phyloP scores from a whole-genome alignment of 2,797 vertebrate species.

The Enteromius trimaculatus region DNA sequence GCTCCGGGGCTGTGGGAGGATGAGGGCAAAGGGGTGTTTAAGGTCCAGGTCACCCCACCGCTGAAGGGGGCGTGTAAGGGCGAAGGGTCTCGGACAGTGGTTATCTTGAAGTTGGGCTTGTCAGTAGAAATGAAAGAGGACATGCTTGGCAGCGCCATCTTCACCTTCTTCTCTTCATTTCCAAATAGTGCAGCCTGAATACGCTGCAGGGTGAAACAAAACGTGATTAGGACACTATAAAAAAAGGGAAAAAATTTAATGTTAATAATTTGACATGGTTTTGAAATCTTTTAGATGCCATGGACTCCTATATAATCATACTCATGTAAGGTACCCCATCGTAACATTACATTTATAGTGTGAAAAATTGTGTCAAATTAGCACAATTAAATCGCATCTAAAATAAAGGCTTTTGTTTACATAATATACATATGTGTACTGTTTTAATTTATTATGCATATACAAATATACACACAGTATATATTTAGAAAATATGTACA shows the following conservation, averaged over 20 bases:
- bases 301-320: not conserved
- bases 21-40: slow-evolving; percentile 72
- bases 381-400: too few relatives aligned
- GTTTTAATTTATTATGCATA: too few relatives aligned
- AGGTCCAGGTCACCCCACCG: slow-evolving; percentile 76
- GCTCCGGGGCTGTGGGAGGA: slow-evolving; percentile 52
- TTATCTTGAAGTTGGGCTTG: slow-evolving; percentile 91
- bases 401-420: too few relatives aligned
- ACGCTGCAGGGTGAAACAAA: slow-evolving; percentile 20
- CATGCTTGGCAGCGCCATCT: slow-evolving; percentile 87
- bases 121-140: slow-evolving; percentile 87
- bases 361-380: too few relatives aligned
- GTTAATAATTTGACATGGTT: not conserved
- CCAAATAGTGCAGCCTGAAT: not conserved
- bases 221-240: not conserved
- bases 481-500: too few relatives aligned
- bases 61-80: slow-evolving; percentile 81
- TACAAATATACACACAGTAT: too few relatives aligned
- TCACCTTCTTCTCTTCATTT: slow-evolving; percentile 52
- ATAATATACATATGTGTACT: too few relatives aligned
- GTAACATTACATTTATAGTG: too few relatives aligned
- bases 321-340: too few relatives aligned
- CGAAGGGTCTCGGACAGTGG: slow-evolving; percentile 85
- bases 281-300: not conserved
- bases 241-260: not conserved